Evolutionary conservation across 2,888 invertebrate species (phyloP).

Genomic region (Agonopterix arenella): DNA sequence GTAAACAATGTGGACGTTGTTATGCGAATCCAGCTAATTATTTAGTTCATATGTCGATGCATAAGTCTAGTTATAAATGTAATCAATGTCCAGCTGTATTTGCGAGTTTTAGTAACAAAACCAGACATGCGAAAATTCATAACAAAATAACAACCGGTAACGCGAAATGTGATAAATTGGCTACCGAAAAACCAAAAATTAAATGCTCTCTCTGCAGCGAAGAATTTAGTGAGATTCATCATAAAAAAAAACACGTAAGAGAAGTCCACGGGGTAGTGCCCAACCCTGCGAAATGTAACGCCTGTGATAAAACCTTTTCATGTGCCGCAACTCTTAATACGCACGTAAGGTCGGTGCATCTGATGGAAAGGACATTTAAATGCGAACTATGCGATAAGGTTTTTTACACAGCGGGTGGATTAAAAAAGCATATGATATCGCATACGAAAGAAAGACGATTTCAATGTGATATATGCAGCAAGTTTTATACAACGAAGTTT

Average conservation of each 20-base stretch:
- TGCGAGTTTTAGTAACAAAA: background rate
- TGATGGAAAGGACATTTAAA: background rate
- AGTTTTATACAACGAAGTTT: conserved; percentile 35
- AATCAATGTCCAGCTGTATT: background rate
- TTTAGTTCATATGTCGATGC: background rate
- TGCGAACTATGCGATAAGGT: background rate
- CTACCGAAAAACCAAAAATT: background rate
- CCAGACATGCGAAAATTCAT: background rate
- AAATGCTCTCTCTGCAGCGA: background rate
- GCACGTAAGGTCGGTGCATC: background rate
- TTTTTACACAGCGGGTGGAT: background rate
- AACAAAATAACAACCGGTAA: background rate
- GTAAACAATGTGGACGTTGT: background rate
- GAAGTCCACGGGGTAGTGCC: background rate
- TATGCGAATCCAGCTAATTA: background rate
- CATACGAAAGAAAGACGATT: conserved; percentile 45
- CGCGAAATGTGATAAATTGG: too few relatives aligned
- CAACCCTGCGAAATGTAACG: background rate
- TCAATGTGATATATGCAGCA: conserved; percentile 43
- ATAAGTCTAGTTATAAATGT: background rate
- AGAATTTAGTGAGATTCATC: background rate
- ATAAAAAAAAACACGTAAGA: background rate
- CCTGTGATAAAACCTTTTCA: background rate
- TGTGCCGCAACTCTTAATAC: background rate
- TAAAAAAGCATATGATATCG: background rate